A percentile compares a stretch with the other conserved stretches of the same genome.
Conservation (phyloP, 2,797 vertebrate species). For the Amniataba percoides region DNA sequence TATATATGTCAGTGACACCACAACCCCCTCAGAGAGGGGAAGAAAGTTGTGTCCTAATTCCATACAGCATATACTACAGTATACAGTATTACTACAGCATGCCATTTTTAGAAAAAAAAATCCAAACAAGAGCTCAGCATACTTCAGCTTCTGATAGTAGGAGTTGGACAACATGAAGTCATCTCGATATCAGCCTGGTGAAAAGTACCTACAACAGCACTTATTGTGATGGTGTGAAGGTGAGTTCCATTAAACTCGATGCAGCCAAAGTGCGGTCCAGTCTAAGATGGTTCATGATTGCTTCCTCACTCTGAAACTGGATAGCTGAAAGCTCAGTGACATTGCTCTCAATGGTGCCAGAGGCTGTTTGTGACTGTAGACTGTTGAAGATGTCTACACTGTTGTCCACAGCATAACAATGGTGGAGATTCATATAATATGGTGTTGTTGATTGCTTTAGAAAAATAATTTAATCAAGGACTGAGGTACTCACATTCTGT, state of each 20-base stretch:
- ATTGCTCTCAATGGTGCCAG: background rate
- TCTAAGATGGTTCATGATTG: conserved; percentile 23
- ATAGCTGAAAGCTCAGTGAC: conserved; percentile 17
- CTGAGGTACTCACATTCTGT: conserved; percentile 13
- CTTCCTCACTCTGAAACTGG: background rate
- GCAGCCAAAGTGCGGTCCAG: conserved; percentile 2
- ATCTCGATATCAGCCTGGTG: background rate
- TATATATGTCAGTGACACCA: too few relatives aligned
- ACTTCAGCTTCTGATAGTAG: background rate
- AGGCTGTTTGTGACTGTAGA: background rate
- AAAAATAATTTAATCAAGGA: background rate
- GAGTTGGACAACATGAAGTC: background rate
- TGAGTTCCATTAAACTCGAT: conserved; percentile 8
- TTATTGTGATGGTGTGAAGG: background rate
- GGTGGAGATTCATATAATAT: background rate
- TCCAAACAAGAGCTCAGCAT: background rate
- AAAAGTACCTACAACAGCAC: background rate
- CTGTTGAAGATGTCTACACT: background rate
- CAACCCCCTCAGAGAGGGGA: background rate
- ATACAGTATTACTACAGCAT: background rate
- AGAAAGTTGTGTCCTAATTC: background rate
- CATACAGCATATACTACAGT: background rate
- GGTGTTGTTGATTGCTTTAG: background rate
- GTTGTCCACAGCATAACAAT: conserved; percentile 6
- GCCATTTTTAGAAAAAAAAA: background rate